These are phyloP conservation scores for Meriones unguiculatus DNA, from an alignment of 2,113 vertebrate genomes.

Conservation along the genomic window DNA sequence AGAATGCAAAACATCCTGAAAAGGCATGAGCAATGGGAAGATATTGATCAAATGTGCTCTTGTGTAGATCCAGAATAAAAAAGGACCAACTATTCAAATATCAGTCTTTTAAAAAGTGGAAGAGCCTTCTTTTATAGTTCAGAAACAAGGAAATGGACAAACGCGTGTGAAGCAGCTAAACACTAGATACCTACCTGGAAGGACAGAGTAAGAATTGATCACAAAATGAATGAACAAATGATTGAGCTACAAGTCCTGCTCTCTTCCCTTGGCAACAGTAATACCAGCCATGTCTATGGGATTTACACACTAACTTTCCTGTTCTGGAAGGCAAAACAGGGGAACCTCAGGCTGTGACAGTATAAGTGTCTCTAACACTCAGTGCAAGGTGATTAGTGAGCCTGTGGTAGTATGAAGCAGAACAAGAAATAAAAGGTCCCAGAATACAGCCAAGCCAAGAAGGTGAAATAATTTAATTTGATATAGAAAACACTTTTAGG, in stretches of 20 bases:
- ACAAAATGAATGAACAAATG: background rate
- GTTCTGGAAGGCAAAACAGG: background rate
- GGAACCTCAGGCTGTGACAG: background rate
- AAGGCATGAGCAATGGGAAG: accelerated
- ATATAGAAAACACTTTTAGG: background rate
- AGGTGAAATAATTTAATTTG: background rate
- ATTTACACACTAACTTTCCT: background rate
- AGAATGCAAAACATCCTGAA: background rate
- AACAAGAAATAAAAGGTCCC: background rate
- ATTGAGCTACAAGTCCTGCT: background rate
- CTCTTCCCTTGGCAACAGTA: background rate
- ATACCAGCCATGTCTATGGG: background rate
- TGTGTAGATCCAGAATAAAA: background rate
- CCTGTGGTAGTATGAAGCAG: background rate
- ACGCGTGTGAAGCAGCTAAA: background rate
- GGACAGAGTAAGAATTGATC: background rate
- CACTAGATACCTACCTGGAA: background rate
- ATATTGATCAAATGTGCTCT: background rate
- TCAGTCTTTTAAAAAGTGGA: background rate
- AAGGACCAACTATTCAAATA: background rate
- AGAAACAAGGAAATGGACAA: background rate
- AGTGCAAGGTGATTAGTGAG: slow-evolving; percentile 14
- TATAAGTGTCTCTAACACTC: background rate
- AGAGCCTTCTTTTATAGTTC: background rate
- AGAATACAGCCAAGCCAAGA: background rate